These are phyloP conservation scores for Leptobrachium ailaonicum DNA, from an alignment of 2,113 vertebrate genomes.

Conservation along the genomic window DNA sequence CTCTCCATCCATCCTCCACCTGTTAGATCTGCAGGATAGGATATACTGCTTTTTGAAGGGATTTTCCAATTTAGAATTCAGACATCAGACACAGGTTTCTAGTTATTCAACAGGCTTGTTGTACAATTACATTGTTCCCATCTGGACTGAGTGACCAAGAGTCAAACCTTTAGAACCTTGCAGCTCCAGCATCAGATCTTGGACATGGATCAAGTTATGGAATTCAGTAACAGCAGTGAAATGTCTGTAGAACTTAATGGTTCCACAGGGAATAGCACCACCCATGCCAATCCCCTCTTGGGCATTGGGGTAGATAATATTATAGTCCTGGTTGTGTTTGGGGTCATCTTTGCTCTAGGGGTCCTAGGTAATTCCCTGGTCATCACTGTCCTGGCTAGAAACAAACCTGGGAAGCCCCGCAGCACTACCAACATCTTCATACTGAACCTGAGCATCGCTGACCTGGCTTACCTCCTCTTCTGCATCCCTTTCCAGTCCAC, in stretches of 20 bases:
- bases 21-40: neutral
- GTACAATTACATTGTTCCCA: too few species aligned
- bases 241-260: constrained; percentile 5
- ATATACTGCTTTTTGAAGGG: neutral
- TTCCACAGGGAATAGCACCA: neutral
- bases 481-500: constrained; percentile 96
- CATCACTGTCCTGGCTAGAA: constrained; percentile 88
- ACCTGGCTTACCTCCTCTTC: constrained; percentile 94
- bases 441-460: constrained; percentile 92
- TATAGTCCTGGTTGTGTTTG: constrained; percentile 83
- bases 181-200: neutral
- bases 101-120: neutral
- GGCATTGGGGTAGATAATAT: constrained; percentile 87
- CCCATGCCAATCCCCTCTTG: constrained; percentile 59
- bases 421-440: constrained; percentile 95
- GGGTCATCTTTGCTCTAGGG: constrained; percentile 85
- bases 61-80: too few species aligned
- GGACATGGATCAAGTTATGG: constrained; percentile 26
- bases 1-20: neutral
- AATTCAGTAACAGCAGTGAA: constrained; percentile 28
- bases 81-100: too few species aligned
- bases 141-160: too few species aligned
- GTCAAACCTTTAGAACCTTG: too few species aligned
- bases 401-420: constrained; percentile 81
- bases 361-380: constrained; percentile 94